Conservation (phyloP, 2,888 invertebrate genomes). For the Aquatica leii region DNA sequence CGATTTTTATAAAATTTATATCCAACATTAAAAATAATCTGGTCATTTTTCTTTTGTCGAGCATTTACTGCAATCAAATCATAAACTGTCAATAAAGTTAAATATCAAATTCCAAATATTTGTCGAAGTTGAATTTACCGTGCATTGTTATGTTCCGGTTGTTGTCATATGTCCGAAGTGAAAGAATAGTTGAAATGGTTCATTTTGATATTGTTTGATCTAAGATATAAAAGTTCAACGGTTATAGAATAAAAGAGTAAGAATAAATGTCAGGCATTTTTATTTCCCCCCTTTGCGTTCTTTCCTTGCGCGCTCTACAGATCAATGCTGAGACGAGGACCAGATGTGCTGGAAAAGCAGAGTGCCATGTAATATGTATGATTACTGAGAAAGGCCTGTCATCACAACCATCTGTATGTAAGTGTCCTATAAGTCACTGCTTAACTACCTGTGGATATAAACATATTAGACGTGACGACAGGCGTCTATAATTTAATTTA, state of each 20-base stretch:
- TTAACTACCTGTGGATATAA: slow-evolving; percentile 36
- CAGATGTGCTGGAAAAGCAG: slow-evolving; percentile 36
- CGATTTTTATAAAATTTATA: too few relatives aligned
- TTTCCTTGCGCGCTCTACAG: slow-evolving; percentile 32
- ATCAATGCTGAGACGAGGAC: slow-evolving; percentile 36
- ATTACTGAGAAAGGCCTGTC: slow-evolving; percentile 47
- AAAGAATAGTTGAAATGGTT: slow-evolving; percentile 7
- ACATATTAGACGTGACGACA: slow-evolving; percentile 8
- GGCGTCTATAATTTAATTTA: not conserved
- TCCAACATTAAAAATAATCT: too few relatives aligned
- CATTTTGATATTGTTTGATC: not conserved
- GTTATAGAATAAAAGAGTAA: slow-evolving; percentile 14
- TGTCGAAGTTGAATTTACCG: not conserved
- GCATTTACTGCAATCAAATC: not conserved
- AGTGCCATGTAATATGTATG: slow-evolving; percentile 50
- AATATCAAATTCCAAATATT: not conserved
- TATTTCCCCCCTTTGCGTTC: slow-evolving; percentile 23
- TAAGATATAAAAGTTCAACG: not conserved
- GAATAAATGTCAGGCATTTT: slow-evolving; percentile 28
- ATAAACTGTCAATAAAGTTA: slow-evolving; percentile 2
- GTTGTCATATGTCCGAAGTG: slow-evolving; percentile 3
- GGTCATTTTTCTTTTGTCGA: too few relatives aligned
- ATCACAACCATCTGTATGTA: slow-evolving; percentile 42
- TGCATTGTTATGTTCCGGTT: not conserved
- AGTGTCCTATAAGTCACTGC: slow-evolving; percentile 45